A percentile compares a stretch with the other conserved stretches of the same genome.
These are phyloP conservation scores for Lithobates pipiens DNA, from an alignment of 2,797 vertebrate species.

Conservation along the genomic window DNA sequence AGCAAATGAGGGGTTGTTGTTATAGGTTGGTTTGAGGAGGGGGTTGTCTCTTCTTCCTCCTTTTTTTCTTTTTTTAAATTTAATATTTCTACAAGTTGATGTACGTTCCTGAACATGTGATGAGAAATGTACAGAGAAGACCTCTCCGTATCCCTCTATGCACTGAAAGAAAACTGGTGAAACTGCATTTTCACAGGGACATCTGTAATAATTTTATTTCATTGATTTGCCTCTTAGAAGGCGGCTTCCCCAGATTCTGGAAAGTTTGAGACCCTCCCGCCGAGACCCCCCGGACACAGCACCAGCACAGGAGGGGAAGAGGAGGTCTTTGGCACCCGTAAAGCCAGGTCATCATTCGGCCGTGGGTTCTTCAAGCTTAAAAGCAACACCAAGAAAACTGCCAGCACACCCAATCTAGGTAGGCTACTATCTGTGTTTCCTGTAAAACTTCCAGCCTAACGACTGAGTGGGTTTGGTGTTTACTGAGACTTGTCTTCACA, in stretches of 20 bases:
- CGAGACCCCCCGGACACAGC: slow-evolving; percentile 75
- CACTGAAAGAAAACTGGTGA: slow-evolving; percentile 7
- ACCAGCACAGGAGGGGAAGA: slow-evolving; percentile 74
- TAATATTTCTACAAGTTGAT: too few relatives aligned
- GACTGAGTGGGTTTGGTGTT: neutral
- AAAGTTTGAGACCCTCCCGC: slow-evolving; percentile 80
- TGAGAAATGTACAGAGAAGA: too few relatives aligned
- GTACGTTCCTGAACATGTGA: too few relatives aligned
- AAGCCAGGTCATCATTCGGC: slow-evolving; percentile 93
- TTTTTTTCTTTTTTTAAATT: too few relatives aligned
- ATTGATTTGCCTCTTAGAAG: slow-evolving; percentile 71
- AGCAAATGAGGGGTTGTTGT: too few relatives aligned
- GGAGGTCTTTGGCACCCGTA: slow-evolving; percentile 88
- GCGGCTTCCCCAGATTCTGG: slow-evolving; percentile 71
- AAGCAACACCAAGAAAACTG: slow-evolving; percentile 86
- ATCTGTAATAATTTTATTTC: neutral
- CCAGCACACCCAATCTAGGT: slow-evolving; percentile 93
- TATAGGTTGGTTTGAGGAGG: too few relatives aligned
- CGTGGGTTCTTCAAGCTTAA: slow-evolving; percentile 97
- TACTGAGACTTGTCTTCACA: too few relatives aligned
- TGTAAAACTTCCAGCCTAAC: too few relatives aligned
- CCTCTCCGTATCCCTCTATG: neutral
- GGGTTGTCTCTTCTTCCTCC: too few relatives aligned
- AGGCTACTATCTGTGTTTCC: slow-evolving; percentile 52
- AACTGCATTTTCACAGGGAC: neutral